Base-by-base conservation (phyloP, 2,888 invertebrate genomes). In the Drosophila mayaguana region DNA sequence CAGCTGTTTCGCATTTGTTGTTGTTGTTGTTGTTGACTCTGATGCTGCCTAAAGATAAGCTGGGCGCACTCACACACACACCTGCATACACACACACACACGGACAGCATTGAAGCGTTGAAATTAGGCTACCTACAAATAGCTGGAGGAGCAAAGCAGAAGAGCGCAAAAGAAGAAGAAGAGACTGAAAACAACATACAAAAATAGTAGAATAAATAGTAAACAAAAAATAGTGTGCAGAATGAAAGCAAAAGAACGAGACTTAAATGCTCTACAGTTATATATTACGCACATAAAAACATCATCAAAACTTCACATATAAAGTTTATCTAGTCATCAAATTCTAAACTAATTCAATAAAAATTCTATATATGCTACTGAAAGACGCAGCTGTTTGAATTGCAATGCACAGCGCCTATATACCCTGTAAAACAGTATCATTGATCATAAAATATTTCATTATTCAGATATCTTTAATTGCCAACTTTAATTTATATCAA, bases 71-170 rank as follows among this genome's bases (percentile, higher is more conserved):
- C 66, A 48, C 54, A 51, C 25, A 61, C 42, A 50, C 25, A 43
- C 56, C 20, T n/a, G 45, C 60, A 45, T 32, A 62, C 40, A 54
- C 18, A 50, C 20, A 56, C 18, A 20, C 18, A 54, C 48, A 62
- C 72, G 75, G 67, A 55, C 73, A 82, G 85, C 89, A 90, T 90
- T 86, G 66, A 90, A 86, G 89, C 86, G 87, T 86, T 88, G 84
- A 90, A 86, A 86, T 86, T 86, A 83, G 90, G 86, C 90, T 86
- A 77, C 75, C 78, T 72, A 84, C 77, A 80, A 83, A 87, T 72
- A 68, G 59, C 66, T 63, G 40, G 46, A 80, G 65, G 54, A 64
- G 63, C 60, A 43, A 36, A 34, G 14, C 42, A 57, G 51, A 38
- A 60, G 16, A 53, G 53, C 16, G 36, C 51, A 14, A 36, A 34